A percentile compares a stretch with the other conserved stretches of the same genome.
Evolutionary conservation across 2,888 invertebrate species (phyloP).

Genomic region (Drosophila borealis): DNA sequence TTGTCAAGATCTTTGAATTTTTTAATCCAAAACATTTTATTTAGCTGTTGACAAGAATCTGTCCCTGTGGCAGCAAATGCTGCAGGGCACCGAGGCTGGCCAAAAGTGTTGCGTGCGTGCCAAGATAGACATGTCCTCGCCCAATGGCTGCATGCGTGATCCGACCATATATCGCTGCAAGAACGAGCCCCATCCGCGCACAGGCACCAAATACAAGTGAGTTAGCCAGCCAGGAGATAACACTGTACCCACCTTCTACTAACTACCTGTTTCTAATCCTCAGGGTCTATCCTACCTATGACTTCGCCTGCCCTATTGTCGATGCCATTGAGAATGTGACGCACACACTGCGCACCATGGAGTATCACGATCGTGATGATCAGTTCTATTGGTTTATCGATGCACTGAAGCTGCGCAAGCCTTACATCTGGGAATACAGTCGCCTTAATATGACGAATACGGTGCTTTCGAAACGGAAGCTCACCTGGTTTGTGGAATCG

Average conservation of each 20-base stretch:
- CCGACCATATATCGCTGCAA: conserved; percentile 99
- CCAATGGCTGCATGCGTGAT: conserved; percentile 98
- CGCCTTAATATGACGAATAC: conserved; percentile 99
- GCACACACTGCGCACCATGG: conserved; percentile 98
- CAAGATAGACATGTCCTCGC: conserved; percentile 98
- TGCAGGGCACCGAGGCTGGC: conserved; percentile 91
- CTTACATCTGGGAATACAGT: conserved; percentile 98
- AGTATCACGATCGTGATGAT: conserved; percentile 98
- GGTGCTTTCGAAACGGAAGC: conserved; percentile 97
- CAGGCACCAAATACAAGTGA: conserved; percentile 97
- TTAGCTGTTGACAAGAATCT: conserved; percentile 94
- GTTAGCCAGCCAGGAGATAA: conserved; percentile 44
- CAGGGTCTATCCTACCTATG: conserved; percentile 99
- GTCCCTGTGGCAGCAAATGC: conserved; percentile 97
- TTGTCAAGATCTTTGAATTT: background rate
- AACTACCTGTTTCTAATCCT: background rate
- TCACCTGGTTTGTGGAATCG: conserved; percentile 99
- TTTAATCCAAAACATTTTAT: background rate
- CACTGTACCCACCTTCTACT: background rate
- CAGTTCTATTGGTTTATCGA: conserved; percentile 99
- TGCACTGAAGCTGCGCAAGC: conserved; percentile 93
- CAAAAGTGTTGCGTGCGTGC: conserved; percentile 97
- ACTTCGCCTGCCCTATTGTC: conserved; percentile 99
- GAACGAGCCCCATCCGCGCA: conserved; percentile 96
- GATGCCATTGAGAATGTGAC: conserved; percentile 99